These are phyloP conservation scores for Desmodus rotundus DNA, from an alignment of 2,113 vertebrate genomes.

Conservation along the genomic window DNA sequence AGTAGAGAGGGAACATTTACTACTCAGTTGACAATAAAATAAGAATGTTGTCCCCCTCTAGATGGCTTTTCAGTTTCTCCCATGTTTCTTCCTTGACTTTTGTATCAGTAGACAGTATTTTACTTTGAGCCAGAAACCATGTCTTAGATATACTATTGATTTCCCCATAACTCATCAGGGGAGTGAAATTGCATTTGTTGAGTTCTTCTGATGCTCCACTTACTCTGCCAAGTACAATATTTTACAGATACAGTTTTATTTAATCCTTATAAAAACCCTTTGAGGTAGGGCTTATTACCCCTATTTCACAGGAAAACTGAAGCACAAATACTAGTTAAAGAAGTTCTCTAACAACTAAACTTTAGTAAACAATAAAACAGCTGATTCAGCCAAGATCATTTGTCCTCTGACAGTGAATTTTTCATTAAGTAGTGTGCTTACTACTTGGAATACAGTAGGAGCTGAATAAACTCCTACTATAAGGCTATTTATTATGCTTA, in stretches of 20 bases:
- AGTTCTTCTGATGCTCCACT: not conserved
- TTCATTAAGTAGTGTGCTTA: not conserved
- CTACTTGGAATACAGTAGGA: not conserved
- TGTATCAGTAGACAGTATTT: not conserved
- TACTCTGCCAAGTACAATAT: not conserved
- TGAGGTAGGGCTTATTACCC: not conserved
- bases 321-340: not conserved
- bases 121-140: not conserved
- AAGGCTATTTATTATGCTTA: not conserved
- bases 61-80: not conserved
- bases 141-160: not conserved
- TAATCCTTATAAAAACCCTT: not conserved
- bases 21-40: not conserved
- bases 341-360: not conserved
- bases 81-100: not conserved
- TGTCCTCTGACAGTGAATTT: not conserved
- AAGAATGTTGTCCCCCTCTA: not conserved
- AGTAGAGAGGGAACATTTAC: not conserved
- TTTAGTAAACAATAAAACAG: not conserved
- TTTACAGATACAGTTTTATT: constrained; percentile 2
- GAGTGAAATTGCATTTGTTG: not conserved
- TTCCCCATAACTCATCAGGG: not conserved
- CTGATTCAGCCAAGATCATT: not conserved
- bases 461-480: not conserved
- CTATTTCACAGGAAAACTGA: not conserved